phyloP scores from a whole-genome alignment of 2,888 invertebrate species.

The Eubasilissa splendida region DNA sequence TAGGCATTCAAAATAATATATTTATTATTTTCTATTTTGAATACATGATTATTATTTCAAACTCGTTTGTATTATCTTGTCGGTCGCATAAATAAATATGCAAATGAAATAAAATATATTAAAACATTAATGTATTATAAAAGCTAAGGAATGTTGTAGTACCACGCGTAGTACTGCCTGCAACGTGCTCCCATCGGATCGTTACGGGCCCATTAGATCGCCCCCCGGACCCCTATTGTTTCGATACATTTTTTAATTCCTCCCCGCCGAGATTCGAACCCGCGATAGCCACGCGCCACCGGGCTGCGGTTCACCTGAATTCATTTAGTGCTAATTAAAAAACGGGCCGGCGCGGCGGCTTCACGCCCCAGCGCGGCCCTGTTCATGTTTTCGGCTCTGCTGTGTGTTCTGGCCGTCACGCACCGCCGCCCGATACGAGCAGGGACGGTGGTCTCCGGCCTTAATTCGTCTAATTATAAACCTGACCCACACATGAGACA shows the following conservation, averaged over 20 bases:
- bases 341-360: slow-evolving; percentile 51
- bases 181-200: too few species aligned
- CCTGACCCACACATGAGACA: too few species aligned
- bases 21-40: too few species aligned
- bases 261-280: slow-evolving; percentile 44
- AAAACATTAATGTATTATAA: too few species aligned
- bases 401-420: not conserved
- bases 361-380: slow-evolving; percentile 48
- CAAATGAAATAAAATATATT: too few species aligned
- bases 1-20: too few species aligned
- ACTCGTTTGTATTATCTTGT: too few species aligned
- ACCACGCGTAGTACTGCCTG: too few species aligned
- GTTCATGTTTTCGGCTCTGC: slow-evolving; percentile 30
- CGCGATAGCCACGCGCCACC: slow-evolving; percentile 56
- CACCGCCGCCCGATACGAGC: not conserved
- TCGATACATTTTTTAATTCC: slow-evolving; percentile 20
- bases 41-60: too few species aligned
- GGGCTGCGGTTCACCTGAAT: slow-evolving; percentile 53
- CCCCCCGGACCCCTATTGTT: slow-evolving; percentile 6
- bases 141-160: too few species aligned
- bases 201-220: not conserved
- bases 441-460: not conserved
- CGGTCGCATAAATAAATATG: too few species aligned
- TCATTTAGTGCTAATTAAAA: slow-evolving; percentile 58
- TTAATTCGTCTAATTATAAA: slow-evolving; percentile 18